Evolutionary conservation across 92 coral and sea anemone genomes (phyloP).

Genomic region (Blastomussa wellsi): DNA sequence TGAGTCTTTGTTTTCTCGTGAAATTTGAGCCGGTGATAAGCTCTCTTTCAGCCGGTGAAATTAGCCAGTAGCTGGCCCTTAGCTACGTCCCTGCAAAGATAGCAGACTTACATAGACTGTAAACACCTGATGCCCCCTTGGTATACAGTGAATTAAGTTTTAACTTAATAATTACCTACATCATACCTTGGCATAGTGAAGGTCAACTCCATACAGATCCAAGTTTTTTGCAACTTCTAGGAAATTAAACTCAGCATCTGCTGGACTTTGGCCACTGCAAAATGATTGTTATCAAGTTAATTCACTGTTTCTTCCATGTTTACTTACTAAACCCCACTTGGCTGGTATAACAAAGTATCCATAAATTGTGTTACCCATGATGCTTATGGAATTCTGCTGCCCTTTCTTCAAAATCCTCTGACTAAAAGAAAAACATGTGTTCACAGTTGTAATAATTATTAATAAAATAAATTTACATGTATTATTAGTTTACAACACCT

Average conservation of each 20-base stretch:
- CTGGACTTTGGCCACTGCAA: slow-evolving; percentile 91
- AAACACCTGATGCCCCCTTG: neutral
- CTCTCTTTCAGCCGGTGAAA: too few relatives aligned
- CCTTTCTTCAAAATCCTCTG: slow-evolving; percentile 98
- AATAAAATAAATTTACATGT: neutral
- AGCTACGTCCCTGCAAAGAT: too few relatives aligned
- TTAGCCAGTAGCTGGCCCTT: too few relatives aligned
- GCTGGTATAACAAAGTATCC: neutral
- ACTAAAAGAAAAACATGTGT: slow-evolving; percentile 45
- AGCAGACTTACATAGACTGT: too few relatives aligned
- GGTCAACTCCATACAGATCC: slow-evolving; percentile 92
- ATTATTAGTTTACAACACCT: too few relatives aligned
- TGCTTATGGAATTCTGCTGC: slow-evolving; percentile 94
- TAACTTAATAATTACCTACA: too few relatives aligned
- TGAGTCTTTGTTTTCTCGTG: too few relatives aligned
- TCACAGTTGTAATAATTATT: neutral
- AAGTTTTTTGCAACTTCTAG: slow-evolving; percentile 93
- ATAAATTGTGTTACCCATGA: slow-evolving; percentile 66
- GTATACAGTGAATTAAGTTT: neutral
- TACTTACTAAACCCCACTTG: neutral
- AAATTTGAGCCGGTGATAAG: too few relatives aligned
- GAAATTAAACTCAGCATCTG: slow-evolving; percentile 95
- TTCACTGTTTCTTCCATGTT: neutral
- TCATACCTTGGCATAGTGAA: slow-evolving; percentile 91
- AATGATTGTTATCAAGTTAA: neutral